These are phyloP conservation scores for Ochotona curzoniae DNA, from an alignment of 2,113 vertebrate species.

Conservation along the genomic window DNA sequence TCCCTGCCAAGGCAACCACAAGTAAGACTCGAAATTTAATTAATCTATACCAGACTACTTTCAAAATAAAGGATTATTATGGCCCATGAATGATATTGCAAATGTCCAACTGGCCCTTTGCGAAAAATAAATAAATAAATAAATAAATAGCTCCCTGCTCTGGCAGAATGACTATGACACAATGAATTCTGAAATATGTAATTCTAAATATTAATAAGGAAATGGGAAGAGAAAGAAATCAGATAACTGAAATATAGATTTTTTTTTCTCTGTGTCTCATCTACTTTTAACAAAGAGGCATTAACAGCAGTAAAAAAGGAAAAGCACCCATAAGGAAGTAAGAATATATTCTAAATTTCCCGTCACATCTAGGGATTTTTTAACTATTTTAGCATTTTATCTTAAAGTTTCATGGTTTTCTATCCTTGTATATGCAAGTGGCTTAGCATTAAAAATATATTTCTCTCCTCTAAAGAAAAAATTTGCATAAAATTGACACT, in stretches of 20 bases:
- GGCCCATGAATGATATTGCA: too few relatives aligned
- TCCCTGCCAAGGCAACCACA: too few relatives aligned
- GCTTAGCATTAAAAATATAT: conserved; percentile 11
- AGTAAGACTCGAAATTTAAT: too few relatives aligned
- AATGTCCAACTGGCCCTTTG: not conserved
- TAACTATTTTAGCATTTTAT: conserved; percentile 2
- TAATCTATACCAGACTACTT: too few relatives aligned
- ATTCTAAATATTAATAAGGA: conserved; percentile 37
- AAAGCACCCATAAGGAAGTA: not conserved
- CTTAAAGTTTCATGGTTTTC: not conserved
- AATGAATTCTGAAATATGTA: not conserved
- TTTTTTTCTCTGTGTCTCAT: not conserved
- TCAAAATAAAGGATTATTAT: too few relatives aligned
- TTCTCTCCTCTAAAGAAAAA: not conserved
- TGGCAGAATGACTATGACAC: not conserved
- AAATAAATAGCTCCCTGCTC: not conserved
- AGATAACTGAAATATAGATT: not conserved
- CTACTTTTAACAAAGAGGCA: not conserved
- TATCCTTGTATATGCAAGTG: not conserved
- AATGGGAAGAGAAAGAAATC: not conserved
- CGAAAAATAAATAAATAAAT: not conserved
- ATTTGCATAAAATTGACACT: not conserved
- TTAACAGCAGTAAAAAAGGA: not conserved
- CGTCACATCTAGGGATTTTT: not conserved
- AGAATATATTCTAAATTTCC: not conserved